These are phyloP conservation scores for Drosophila elegans DNA, from an alignment of 1,140 invertebrate genomes.

Conservation along the genomic window DNA sequence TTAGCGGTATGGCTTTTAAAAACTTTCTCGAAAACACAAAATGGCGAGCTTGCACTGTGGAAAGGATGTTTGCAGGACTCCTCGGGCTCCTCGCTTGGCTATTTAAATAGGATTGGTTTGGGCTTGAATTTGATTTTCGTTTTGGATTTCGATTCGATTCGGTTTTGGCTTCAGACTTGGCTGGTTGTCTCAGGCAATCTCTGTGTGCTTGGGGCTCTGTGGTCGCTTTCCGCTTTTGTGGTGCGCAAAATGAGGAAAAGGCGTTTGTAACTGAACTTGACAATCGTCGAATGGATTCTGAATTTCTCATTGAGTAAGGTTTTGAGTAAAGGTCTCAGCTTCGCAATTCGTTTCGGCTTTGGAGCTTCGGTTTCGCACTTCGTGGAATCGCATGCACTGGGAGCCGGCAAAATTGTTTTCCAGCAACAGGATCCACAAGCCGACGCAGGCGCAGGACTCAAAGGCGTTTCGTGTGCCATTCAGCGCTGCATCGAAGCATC, in stretches of 20 bases:
- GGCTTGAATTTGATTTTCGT: constrained; percentile 18
- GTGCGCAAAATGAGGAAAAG: constrained; percentile 75
- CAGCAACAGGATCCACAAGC: constrained; percentile 69
- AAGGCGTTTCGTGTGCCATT: constrained; percentile 50
- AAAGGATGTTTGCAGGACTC: constrained; percentile 33
- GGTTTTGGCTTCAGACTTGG: constrained; percentile 48
- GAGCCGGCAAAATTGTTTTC: constrained; percentile 51
- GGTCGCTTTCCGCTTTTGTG: constrained; percentile 56
- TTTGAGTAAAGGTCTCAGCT: constrained; percentile 40
- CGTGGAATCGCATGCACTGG: constrained; percentile 30
- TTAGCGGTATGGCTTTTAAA: constrained; percentile 20
- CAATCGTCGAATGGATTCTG: constrained; percentile 82
- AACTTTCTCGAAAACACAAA: constrained; percentile 42
- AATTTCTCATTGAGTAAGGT: constrained; percentile 83
- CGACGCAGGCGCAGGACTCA: constrained; percentile 59
- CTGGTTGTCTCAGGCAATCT: constrained; percentile 36
- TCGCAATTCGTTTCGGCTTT: constrained; percentile 25
- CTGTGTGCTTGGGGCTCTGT: constrained; percentile 40
- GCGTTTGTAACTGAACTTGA: constrained; percentile 77
- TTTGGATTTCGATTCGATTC: constrained; percentile 25
- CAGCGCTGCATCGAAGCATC: constrained; percentile 49
- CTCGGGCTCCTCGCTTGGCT: constrained; percentile 28
- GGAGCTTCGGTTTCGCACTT: constrained; percentile 18
- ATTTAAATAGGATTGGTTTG: constrained; percentile 8
- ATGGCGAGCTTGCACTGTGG: constrained; percentile 45